Evolutionary conservation across 2,888 invertebrate genomes (phyloP), one percentile per base, ranked within the genome.

Genomic region (Nomada fabriciana): DNA sequence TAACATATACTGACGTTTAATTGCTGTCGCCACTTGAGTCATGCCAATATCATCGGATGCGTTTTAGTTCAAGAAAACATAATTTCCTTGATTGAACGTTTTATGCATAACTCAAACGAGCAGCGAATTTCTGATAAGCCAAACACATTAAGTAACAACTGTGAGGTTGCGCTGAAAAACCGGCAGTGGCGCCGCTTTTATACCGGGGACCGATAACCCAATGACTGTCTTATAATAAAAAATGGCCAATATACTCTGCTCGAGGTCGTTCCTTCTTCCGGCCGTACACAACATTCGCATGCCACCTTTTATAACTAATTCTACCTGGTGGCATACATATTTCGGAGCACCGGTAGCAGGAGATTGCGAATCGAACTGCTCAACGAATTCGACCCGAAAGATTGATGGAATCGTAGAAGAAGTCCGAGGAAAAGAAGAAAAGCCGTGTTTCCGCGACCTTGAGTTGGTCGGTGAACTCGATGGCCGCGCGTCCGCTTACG

Each of bases 381-480:
- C 15, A 2, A 13, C 13, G 11, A 47, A 13, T 47, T 47, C 15
- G 47, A 47, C 15, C 15, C 3, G 10, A 47, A 15, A 15, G 47
- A 15, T 36, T 10, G 13, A 15, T 15, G 29, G 55, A 36, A 53
- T 10, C 11, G 10, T 9, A 61, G 53, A 15, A 4, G 20, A 47
- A 15, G 29, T 10, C 25, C n/a, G 52, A 18, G 65, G 36, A 55
- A 59, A 65, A 67, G 57, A 82, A 70, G 73, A 74, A 74, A 79
- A 80, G 65, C 60, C 13, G 42, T 15, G 61, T 80, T 82, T 82
- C 65, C 82, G 53, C 72, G 81, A 82, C 82, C 82, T 82, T 82
- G 81, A 65, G 76, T 64, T 73, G 81, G 81, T 81, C 82, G 76
- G 72, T 81, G 82, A 82, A 82, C 82, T 76, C 69, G 68, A 65